A percentile compares a stretch with the other conserved stretches of the same genome.
phyloP scores from a whole-genome alignment of 2,113 vertebrate species.

The Trematocara variabile region DNA sequence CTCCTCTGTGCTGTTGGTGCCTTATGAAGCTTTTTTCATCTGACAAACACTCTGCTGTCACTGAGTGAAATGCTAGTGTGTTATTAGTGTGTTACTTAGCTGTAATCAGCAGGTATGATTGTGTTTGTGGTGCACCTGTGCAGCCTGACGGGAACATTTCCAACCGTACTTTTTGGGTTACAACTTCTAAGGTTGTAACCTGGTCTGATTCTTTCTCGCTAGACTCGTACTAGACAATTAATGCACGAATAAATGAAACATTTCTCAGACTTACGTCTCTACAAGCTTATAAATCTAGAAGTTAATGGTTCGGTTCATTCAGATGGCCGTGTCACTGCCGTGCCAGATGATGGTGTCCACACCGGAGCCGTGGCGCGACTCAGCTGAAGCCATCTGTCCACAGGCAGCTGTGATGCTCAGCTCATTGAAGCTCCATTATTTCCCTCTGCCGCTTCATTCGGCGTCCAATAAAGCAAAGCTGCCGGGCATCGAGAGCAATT shows the following conservation, averaged over 20 bases:
- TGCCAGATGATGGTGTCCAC: background rate
- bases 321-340: background rate
- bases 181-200: background rate
- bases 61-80: background rate
- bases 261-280: background rate
- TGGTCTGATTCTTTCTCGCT: background rate
- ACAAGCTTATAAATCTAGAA: background rate
- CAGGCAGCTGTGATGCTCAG: constrained; percentile 3
- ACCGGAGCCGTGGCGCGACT: background rate
- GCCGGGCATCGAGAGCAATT: background rate
- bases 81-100: background rate
- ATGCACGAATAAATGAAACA: background rate
- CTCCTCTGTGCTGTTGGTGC: background rate
- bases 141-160: background rate
- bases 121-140: background rate
- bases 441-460: background rate
- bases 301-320: background rate
- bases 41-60: background rate
- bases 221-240: background rate
- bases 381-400: constrained; percentile 26
- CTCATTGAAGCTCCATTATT: background rate
- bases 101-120: background rate
- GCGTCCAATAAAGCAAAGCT: constrained; percentile 19
- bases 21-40: background rate
- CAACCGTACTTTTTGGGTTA: background rate